Conservation (phyloP, 53 echinoderm and acorn worm species). For the Hippasteria phrygiana region DNA sequence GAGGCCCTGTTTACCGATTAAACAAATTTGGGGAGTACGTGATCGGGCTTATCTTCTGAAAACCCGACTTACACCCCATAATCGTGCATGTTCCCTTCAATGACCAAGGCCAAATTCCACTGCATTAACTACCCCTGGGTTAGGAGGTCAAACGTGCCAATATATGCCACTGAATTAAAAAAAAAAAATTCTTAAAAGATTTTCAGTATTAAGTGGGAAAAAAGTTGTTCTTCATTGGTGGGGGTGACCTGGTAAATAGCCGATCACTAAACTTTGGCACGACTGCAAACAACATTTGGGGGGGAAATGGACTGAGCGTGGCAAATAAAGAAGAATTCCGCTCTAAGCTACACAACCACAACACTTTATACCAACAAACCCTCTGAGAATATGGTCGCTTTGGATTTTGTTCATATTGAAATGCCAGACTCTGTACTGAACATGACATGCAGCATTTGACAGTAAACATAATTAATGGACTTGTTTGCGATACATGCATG, state of each 20-base stretch:
- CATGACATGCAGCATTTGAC: slow-evolving; percentile 1
- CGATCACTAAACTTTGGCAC: slow-evolving; percentile 20
- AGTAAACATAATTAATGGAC: slow-evolving; percentile 11
- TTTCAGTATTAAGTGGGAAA: not conserved
- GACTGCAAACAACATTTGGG: slow-evolving; percentile 27
- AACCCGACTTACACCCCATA: not conserved
- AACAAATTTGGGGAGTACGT: slow-evolving; percentile 40
- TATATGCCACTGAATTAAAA: not conserved
- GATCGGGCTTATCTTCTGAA: slow-evolving; percentile 33
- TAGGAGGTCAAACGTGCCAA: slow-evolving; percentile 6
- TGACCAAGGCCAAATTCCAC: slow-evolving; percentile 38
- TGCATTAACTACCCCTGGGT: slow-evolving; percentile 5
- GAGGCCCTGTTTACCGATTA: slow-evolving; percentile 37
- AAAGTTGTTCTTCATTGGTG: slow-evolving; percentile 16
- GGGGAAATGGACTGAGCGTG: not conserved
- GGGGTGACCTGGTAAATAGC: slow-evolving; percentile 53
- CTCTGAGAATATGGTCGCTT: not conserved
- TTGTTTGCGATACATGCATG: not conserved
- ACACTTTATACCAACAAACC: not conserved
- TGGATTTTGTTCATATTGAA: not conserved
- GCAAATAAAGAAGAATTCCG: slow-evolving; percentile 16
- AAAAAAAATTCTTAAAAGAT: not conserved
- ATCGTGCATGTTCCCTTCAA: slow-evolving; percentile 43
- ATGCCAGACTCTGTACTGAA: slow-evolving; percentile 5
- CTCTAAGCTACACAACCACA: not conserved